phyloP scores from a whole-genome alignment of 2,888 invertebrate genomes.

The Antheraea yamamai region DNA sequence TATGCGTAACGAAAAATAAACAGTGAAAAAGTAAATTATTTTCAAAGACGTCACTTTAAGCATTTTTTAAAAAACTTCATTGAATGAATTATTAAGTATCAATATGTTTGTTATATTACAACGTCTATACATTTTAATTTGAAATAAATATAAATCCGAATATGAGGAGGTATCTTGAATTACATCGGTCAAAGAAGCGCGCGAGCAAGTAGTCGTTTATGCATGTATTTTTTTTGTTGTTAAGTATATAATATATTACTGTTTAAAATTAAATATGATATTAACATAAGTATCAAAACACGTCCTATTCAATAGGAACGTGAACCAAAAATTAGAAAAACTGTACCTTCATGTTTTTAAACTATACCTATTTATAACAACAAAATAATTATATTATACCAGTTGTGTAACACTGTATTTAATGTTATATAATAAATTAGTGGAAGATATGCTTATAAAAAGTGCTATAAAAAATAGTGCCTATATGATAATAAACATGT shows the following conservation, averaged over 20 bases:
- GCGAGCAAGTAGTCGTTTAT: not conserved
- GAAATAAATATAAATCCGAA: not conserved
- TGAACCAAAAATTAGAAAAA: not conserved
- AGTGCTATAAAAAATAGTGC: slow-evolving; percentile 4
- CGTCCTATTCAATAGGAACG: not conserved
- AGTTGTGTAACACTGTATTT: not conserved
- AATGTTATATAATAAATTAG: not conserved
- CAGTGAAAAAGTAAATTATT: not conserved
- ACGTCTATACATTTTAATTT: not conserved
- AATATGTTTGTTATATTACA: not conserved
- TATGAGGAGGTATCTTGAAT: not conserved
- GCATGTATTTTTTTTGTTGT: not conserved
- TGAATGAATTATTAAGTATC: not conserved
- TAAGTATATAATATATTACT: not conserved
- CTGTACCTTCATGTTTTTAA: not conserved
- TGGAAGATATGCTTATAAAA: slow-evolving; percentile 1
- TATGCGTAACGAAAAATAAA: not conserved
- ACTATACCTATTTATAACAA: not conserved
- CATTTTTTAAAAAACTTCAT: not conserved
- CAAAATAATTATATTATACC: not conserved
- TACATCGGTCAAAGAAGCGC: not conserved
- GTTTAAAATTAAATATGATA: not conserved
- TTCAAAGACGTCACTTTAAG: not conserved
- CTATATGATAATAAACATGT: not conserved
- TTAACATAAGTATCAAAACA: not conserved